Evolutionary conservation across 2,113 vertebrate species (phyloP).

Genomic region (Globicephala melas): DNA sequence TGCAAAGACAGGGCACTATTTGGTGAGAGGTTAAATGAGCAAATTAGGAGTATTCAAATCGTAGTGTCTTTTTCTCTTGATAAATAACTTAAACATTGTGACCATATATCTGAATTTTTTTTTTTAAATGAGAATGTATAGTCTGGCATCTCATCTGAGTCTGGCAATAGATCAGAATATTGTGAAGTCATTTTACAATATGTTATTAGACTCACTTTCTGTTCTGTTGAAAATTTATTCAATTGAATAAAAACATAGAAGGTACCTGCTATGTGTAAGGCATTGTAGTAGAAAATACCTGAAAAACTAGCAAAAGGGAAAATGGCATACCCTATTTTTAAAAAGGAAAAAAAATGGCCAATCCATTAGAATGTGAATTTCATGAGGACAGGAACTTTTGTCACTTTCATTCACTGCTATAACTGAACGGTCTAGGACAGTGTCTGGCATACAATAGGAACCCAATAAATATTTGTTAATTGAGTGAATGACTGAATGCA

Average conservation of each 20-base stretch:
- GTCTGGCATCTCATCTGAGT: neutral
- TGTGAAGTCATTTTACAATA: neutral
- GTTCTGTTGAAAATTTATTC: neutral
- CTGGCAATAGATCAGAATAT: neutral
- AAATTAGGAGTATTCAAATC: neutral
- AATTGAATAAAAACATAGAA: neutral
- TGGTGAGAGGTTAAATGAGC: neutral
- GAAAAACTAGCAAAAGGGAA: neutral
- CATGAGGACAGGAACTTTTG: neutral
- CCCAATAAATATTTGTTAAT: neutral
- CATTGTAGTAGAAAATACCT: neutral
- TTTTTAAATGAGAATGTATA: neutral
- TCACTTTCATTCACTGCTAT: neutral
- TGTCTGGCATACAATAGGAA: neutral
- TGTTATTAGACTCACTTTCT: neutral
- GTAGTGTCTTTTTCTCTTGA: neutral
- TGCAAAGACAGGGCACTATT: neutral
- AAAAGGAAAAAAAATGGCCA: neutral
- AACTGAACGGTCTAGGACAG: neutral
- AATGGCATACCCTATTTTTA: neutral
- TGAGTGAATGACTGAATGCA: neutral
- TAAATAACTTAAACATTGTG: neutral
- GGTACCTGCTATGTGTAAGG: neutral
- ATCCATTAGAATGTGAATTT: neutral
- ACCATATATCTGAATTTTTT: neutral